These are phyloP conservation scores for Ceratina australensis DNA, from an alignment of 1,140 invertebrate genomes.

Conservation along the genomic window DNA sequence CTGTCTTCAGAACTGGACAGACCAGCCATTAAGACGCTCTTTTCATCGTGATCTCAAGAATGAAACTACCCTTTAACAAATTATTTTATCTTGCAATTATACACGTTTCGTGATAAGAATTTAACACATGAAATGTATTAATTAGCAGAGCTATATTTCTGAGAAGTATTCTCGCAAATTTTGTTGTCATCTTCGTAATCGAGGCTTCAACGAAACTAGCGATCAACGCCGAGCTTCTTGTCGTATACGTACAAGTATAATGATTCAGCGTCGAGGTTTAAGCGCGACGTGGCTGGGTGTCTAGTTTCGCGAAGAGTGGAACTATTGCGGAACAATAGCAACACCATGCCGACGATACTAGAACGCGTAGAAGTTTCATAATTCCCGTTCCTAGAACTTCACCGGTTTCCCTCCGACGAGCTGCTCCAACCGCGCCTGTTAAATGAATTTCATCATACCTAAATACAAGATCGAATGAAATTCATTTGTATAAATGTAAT, in stretches of 20 bases:
- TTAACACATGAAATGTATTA: too few species aligned
- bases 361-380: constrained; percentile 50
- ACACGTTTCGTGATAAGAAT: too few species aligned
- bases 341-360: constrained; percentile 23
- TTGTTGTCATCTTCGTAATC: too few species aligned
- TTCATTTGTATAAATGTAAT: too few species aligned
- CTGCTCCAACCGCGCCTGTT: too few species aligned
- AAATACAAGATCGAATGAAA: too few species aligned
- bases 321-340: not conserved
- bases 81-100: too few species aligned
- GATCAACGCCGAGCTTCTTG: too few species aligned
- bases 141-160: too few species aligned
- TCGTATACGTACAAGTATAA: not conserved
- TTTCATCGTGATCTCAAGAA: constrained; percentile 29
- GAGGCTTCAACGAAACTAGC: too few species aligned
- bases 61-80: not conserved
- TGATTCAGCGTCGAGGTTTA: constrained; percentile 6
- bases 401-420: not conserved
- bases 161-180: too few species aligned
- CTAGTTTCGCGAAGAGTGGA: not conserved
- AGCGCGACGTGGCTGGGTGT: not conserved
- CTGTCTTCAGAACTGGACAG: constrained; percentile 39
- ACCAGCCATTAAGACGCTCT: constrained; percentile 34
- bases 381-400: constrained; percentile 43
- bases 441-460: too few species aligned